phyloP scores from a whole-genome alignment of 2,888 invertebrate species.

The Pachycephus smyrnensis region DNA sequence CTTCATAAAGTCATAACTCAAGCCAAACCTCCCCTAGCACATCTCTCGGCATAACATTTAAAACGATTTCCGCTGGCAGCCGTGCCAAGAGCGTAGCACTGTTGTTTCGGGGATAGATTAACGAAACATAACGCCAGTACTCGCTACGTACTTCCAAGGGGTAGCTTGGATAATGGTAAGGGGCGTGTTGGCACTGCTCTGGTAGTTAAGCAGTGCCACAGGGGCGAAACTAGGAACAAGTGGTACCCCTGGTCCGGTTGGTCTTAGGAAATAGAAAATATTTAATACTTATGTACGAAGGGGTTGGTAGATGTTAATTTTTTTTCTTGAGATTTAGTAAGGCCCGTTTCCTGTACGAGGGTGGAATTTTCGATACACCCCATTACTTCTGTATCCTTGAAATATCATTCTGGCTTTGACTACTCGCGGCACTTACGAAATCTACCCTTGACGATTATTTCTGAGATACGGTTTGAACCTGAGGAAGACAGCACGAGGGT shows the following conservation, averaged over 20 bases:
- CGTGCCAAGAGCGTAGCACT: slow-evolving; percentile 64
- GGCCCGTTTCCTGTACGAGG: not conserved
- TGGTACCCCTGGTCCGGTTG: not conserved
- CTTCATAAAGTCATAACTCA: slow-evolving; percentile 66
- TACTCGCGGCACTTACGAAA: not conserved
- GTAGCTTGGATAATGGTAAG: slow-evolving; percentile 56
- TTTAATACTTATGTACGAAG: not conserved
- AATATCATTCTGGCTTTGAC: not conserved
- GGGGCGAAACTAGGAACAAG: not conserved
- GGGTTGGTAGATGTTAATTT: not conserved
- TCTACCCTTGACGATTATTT: not conserved
- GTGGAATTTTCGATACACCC: not conserved
- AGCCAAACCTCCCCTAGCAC: slow-evolving; percentile 48
- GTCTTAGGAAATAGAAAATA: not conserved
- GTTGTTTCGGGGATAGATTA: slow-evolving; percentile 66
- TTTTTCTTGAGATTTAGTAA: not conserved
- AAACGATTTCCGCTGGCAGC: slow-evolving; percentile 67
- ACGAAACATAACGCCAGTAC: slow-evolving; percentile 65
- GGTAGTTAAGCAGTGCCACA: slow-evolving; percentile 56
- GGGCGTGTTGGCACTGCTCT: slow-evolving; percentile 61
- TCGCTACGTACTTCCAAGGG: slow-evolving; percentile 58
- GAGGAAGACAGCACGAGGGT: not conserved
- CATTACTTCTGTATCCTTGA: not conserved
- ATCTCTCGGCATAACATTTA: slow-evolving; percentile 66
- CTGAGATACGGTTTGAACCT: not conserved